These are phyloP conservation scores for Microtus richardsoni DNA, from an alignment of 2,113 vertebrate genomes.

Conservation along the genomic window DNA sequence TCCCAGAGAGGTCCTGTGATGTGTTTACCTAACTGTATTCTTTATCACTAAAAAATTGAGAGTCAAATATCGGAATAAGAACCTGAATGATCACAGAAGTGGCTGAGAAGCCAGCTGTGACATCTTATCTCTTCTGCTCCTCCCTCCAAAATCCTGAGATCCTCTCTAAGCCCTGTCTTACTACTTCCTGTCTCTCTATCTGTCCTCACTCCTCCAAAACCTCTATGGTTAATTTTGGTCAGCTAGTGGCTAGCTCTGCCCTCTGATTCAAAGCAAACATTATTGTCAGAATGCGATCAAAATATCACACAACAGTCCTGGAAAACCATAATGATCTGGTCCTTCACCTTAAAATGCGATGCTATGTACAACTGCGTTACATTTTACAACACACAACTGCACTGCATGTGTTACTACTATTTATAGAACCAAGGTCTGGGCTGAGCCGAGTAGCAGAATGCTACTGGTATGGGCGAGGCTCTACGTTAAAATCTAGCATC, in stretches of 20 bases:
- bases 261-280: background rate
- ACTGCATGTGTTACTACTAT: background rate
- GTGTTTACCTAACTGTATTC: background rate
- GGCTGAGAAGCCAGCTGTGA: background rate
- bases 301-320: background rate
- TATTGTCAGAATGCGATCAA: background rate
- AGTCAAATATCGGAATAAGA: background rate
- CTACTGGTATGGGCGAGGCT: background rate
- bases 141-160: background rate
- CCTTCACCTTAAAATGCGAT: constrained; percentile 5
- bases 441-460: background rate
- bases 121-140: background rate
- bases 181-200: background rate
- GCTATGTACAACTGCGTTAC: background rate
- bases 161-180: background rate
- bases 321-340: constrained; percentile 14
- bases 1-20: background rate
- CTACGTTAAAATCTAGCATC: background rate
- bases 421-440: background rate
- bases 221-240: background rate
- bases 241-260: background rate
- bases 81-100: background rate
- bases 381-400: background rate
- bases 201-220: background rate
- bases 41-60: background rate